A percentile compares a stretch with the other conserved stretches of the same genome.
These are phyloP conservation scores for Otolemur crassicaudatus DNA, from an alignment of 2,797 vertebrate genomes.

Conservation along the genomic window DNA sequence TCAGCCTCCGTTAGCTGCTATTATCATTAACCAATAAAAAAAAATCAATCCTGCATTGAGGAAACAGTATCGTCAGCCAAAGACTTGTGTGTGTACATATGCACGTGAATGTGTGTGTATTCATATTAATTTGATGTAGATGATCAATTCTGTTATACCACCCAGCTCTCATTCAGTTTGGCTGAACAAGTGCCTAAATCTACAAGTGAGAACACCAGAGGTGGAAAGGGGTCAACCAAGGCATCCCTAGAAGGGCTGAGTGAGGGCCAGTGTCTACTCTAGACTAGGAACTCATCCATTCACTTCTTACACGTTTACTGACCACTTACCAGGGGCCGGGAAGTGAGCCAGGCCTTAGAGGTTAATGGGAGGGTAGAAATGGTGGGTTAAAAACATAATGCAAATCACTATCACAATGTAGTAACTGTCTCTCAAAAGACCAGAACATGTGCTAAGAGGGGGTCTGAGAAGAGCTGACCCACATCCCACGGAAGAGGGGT, in stretches of 20 bases:
- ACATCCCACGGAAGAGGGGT: neutral
- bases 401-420: neutral
- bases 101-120: neutral
- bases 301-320: neutral
- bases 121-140: neutral
- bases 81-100: neutral
- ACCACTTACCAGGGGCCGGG: neutral
- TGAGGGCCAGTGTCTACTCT: neutral
- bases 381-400: neutral
- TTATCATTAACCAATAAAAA: neutral
- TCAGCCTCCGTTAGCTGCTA: neutral
- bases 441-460: neutral
- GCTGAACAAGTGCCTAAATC: neutral
- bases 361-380: neutral
- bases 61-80: neutral
- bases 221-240: neutral
- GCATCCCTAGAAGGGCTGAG: neutral
- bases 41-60: neutral
- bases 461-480: neutral
- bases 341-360: neutral
- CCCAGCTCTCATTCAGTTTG: neutral
- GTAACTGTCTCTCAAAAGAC: neutral
- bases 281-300: neutral
- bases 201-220: neutral
- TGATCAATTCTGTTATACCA: neutral